Evolutionary conservation across 2,888 invertebrate species (phyloP).

Genomic region (Tetheella fluctuosa): DNA sequence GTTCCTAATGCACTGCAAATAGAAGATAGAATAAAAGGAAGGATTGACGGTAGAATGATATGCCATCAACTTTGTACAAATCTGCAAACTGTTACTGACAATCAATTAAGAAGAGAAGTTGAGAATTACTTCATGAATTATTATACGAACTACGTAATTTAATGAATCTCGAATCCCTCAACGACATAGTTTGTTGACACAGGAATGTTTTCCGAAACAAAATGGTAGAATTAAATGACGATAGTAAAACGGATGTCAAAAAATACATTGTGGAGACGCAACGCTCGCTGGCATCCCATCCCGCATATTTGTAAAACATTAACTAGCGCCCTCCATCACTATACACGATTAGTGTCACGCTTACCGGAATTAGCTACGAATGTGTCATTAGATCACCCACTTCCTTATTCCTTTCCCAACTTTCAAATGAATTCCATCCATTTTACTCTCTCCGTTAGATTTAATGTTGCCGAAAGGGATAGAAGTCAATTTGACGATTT

Average conservation of each 20-base stretch:
- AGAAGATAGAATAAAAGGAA: neutral
- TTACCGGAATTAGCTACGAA: constrained; percentile 67
- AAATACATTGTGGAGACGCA: constrained; percentile 36
- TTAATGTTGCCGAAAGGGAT: constrained; percentile 37
- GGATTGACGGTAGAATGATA: neutral
- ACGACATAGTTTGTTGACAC: neutral
- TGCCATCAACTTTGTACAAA: too few relatives aligned
- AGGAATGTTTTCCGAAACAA: neutral
- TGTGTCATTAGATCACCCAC: constrained; percentile 70
- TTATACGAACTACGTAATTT: neutral
- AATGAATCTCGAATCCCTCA: neutral
- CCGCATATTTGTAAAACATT: constrained; percentile 56
- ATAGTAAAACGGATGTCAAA: constrained; percentile 51
- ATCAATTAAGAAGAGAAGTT: too few relatives aligned
- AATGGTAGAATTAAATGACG: constrained; percentile 29
- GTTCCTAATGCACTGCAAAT: neutral
- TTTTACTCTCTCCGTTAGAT: constrained; percentile 21
- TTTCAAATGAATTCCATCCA: constrained; percentile 29
- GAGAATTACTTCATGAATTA: neutral
- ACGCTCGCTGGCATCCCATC: constrained; percentile 41
- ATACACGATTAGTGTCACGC: constrained; percentile 67
- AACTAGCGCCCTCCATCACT: constrained; percentile 52
- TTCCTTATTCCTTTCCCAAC: constrained; percentile 57
- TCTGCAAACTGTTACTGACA: too few relatives aligned
- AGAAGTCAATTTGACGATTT: constrained; percentile 31